These are phyloP conservation scores for Temnothorax rugatulus DNA, from an alignment of 2,888 invertebrate genomes.

Conservation along the genomic window DNA sequence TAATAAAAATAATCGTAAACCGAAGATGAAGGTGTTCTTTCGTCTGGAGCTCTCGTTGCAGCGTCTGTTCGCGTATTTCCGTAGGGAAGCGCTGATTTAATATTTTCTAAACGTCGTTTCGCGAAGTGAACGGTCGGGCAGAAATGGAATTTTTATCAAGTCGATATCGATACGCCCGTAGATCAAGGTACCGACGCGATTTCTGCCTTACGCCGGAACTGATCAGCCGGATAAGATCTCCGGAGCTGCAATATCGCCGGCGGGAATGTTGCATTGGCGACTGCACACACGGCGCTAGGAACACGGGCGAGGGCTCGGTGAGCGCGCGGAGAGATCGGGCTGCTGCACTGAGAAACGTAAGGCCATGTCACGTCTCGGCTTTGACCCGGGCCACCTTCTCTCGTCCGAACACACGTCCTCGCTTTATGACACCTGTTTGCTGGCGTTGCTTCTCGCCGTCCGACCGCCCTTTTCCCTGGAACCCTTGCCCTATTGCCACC, in stretches of 20 bases:
- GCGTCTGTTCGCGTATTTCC: neutral
- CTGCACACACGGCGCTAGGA: slow-evolving; percentile 21
- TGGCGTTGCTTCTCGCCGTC: slow-evolving; percentile 63
- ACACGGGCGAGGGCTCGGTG: neutral
- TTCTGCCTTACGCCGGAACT: slow-evolving; percentile 20
- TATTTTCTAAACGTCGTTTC: slow-evolving; percentile 44
- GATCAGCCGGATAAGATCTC: slow-evolving; percentile 59
- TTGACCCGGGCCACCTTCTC: slow-evolving; percentile 66
- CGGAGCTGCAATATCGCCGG: slow-evolving; percentile 52
- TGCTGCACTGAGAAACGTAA: slow-evolving; percentile 58
- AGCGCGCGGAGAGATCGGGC: neutral
- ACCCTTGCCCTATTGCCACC: slow-evolving; percentile 8
- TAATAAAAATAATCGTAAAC: neutral
- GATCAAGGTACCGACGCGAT: slow-evolving; percentile 32
- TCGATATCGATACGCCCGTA: slow-evolving; percentile 46
- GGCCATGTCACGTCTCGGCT: slow-evolving; percentile 76
- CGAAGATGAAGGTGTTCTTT: neutral
- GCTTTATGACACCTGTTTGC: slow-evolving; percentile 83
- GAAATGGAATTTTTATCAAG: slow-evolving; percentile 58
- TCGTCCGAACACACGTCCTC: slow-evolving; percentile 76
- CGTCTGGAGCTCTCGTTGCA: neutral
- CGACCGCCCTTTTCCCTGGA: slow-evolving; percentile 23
- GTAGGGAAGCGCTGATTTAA: slow-evolving; percentile 30
- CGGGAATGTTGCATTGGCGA: slow-evolving; percentile 51
- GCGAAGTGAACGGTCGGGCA: slow-evolving; percentile 36